Base-by-base conservation (phyloP, 2,888 invertebrate species). In the Malacosoma neustria region DNA sequence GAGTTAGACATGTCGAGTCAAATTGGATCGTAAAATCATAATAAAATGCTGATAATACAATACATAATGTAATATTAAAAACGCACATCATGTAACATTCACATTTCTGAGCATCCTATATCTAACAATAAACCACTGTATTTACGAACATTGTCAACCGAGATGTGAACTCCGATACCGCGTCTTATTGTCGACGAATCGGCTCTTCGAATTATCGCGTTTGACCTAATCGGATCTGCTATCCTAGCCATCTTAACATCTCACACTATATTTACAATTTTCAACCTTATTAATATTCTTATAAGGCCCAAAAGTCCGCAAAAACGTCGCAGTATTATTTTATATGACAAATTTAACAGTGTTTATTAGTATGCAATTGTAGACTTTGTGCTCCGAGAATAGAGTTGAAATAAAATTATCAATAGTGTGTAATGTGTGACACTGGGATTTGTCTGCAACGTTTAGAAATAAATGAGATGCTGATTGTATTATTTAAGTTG, bases 401-500 rank as follows among this genome's bases (percentile, higher is more conserved):
- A n/a, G n/a, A n/a, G n/a, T n/a, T n/a, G n/a, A n/a, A n/a, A n/a
- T n/a, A n/a, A n/a, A n/a, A n/a, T n/a, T n/a, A n/a, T n/a, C n/a
- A n/a, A n/a, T n/a, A n/a, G n/a, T n/a, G n/a, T n/a, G 6, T 22
- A 22, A 22, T 63, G 61, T 74, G 73, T 77, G 75, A 72, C 74
- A 72, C 69, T 66, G 68, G 74, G 80, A 80, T 82, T 81, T 79
- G 79, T 77, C 72, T 72, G 66, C 54, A 67, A 54, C 63, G 68
- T 74, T 77, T 73, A 80, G 72, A 74, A 77, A 74, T 77, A 74
- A 75, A 79, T 73, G 70, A 79, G 68, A 66, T 60, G 68, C 68
- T 80, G 80, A 81, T 80, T 80, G 75, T 69, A 71, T 79, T 74
- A 69, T 74, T 70, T 72, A 70, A 74, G 72, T 63, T 63, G 70